Evolutionary conservation across 2,113 vertebrate genomes (phyloP).

Genomic region (Ramphastos sulfuratus): DNA sequence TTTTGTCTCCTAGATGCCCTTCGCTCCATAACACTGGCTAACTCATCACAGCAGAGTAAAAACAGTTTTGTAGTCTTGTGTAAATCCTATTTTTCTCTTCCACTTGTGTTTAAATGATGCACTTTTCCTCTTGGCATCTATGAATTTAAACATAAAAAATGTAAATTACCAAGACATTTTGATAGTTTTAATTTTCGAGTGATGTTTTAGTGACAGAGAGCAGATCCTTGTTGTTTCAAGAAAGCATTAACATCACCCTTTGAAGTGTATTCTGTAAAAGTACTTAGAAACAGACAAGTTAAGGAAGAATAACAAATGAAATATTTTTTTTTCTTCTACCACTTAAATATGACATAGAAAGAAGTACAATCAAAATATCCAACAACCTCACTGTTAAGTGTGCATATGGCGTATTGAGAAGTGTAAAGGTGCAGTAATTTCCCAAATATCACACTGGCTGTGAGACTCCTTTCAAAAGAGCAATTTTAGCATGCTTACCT

Average conservation of each 20-base stretch:
- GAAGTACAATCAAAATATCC: neutral
- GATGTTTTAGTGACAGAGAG: neutral
- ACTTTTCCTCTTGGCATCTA: neutral
- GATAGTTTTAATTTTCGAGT: neutral
- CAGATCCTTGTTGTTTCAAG: neutral
- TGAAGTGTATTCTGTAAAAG: neutral
- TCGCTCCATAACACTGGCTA: neutral
- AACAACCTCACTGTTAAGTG: neutral
- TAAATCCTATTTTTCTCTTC: neutral
- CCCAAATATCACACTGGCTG: accelerated
- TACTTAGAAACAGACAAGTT: neutral
- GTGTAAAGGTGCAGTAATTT: neutral
- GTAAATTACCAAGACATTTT: neutral
- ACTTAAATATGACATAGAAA: neutral
- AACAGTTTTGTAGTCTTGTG: accelerated
- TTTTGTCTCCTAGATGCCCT: neutral
- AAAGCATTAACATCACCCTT: neutral
- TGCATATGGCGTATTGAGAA: neutral
- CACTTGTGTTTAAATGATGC: neutral
- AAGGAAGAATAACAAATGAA: neutral
- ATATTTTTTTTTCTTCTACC: neutral
- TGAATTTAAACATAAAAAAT: neutral
- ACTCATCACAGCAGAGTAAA: neutral
- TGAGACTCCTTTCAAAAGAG: neutral
- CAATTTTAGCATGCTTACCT: neutral